Conservation (phyloP, 2,797 vertebrate species). For the Steatocranus sp. region DNA sequence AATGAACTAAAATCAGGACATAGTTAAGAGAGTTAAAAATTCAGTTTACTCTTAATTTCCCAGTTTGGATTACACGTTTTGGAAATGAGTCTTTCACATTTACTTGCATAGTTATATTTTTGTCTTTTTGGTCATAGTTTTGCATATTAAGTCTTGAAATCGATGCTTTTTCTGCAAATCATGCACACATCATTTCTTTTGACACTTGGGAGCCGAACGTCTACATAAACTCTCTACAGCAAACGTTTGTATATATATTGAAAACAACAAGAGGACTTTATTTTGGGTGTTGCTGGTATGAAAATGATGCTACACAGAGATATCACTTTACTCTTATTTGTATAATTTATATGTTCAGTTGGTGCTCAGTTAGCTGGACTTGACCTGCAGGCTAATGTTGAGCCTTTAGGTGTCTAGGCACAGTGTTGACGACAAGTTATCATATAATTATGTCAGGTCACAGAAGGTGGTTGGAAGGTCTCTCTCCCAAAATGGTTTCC, state of each 20-base stretch:
- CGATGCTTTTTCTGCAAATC: fast-evolving
- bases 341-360: neutral
- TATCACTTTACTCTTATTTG: neutral
- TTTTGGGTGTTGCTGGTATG: neutral
- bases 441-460: neutral
- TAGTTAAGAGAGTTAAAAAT: neutral
- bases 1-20: neutral
- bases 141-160: neutral
- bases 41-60: neutral
- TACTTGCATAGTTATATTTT: neutral
- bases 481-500: neutral
- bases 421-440: neutral
- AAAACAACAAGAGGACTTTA: neutral
- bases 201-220: neutral
- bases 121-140: neutral
- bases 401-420: neutral
- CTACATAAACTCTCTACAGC: neutral
- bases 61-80: fast-evolving
- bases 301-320: neutral
- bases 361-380: neutral
- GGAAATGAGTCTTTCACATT: neutral
- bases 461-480: neutral
- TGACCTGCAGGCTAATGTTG: fast-evolving
- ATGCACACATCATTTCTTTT: neutral
- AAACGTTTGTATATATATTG: neutral